A percentile compares a stretch with the other conserved stretches of the same genome.
These are phyloP conservation scores for Antedon bifida DNA, from an alignment of 35 echinoderm and acorn worm genomes.

Conservation along the genomic window DNA sequence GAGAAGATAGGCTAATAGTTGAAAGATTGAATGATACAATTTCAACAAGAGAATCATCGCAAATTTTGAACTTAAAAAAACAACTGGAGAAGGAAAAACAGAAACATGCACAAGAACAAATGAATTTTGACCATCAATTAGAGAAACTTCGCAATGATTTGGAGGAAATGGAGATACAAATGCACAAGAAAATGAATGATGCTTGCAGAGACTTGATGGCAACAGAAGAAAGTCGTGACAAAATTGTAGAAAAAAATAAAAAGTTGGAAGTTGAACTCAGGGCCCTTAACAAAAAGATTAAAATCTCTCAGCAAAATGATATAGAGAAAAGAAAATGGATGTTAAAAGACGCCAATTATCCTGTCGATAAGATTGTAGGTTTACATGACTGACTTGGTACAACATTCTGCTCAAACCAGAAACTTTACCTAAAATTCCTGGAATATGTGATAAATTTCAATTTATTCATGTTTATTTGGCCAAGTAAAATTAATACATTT, in stretches of 20 bases:
- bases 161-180: conserved; percentile 21
- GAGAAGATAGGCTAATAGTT: neutral
- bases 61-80: neutral
- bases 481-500: too few species aligned
- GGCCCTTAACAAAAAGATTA: conserved; percentile 19
- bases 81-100: neutral
- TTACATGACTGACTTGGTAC: too few species aligned
- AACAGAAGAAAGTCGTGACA: conserved; percentile 22
- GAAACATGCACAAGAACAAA: neutral
- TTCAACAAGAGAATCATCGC: neutral
- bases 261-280: conserved; percentile 38
- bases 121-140: neutral
- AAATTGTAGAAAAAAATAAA: conserved; percentile 28
- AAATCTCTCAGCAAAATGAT: neutral
- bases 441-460: too few species aligned
- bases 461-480: too few species aligned
- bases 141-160: conserved; percentile 25
- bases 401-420: too few species aligned
- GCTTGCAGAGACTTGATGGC: conserved; percentile 9
- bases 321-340: neutral
- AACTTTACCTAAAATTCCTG: too few species aligned
- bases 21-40: neutral
- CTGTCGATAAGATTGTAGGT: neutral
- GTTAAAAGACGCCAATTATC: neutral
- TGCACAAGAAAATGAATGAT: conserved; percentile 11